Evolutionary conservation across 2,797 vertebrate genomes (phyloP), one percentile per base, ranked within the genome.

Genomic region (Trichosurus vulpecula): DNA sequence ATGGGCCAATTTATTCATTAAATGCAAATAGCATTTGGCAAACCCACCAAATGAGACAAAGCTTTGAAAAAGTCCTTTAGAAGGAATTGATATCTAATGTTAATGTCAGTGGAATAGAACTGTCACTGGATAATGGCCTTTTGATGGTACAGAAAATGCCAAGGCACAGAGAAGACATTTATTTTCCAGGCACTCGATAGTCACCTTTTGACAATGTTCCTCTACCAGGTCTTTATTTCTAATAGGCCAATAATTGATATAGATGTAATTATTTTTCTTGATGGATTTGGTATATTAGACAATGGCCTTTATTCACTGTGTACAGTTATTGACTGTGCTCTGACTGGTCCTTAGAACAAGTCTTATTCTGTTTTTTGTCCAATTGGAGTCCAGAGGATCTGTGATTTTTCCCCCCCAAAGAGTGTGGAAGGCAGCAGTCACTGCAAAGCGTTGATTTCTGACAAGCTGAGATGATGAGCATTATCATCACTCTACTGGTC

Each of bases 191-290:
- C 94, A 97, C 91, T 92, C 98, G 90, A 95, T 96, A 96, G 97
- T 98, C 96, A 96, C 97, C 94, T 97, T 97, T 97, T 97, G 97
- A 95, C 96, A 96, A 91, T 55, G 35, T 97, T 97, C 96, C 94
- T 96, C 97, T 55, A 94, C 94, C 74, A 61, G 52, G 87, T 92
- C 95, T 98, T 98, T 98, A 97, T 97, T 98, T 97, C 97, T 98
- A 97, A 96, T 94, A 52, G 47, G 58, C 97, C 98, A 89, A 93
- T 97, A 98, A 98, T 97, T 97, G 96, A 97, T 98, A 96, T 93
- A 97, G 96, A 53, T 97, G 58, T 97, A 97, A 98, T 98, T 98
- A 98, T 97, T 98, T 98, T 98, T 98, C 97, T 95, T n/a, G 52
- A 96, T 94, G 29, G 94, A 56, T 90, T 97, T 98, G 97, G 96